Base-by-base conservation (phyloP, 1,140 invertebrate genomes). In the Goniozus legneri region DNA sequence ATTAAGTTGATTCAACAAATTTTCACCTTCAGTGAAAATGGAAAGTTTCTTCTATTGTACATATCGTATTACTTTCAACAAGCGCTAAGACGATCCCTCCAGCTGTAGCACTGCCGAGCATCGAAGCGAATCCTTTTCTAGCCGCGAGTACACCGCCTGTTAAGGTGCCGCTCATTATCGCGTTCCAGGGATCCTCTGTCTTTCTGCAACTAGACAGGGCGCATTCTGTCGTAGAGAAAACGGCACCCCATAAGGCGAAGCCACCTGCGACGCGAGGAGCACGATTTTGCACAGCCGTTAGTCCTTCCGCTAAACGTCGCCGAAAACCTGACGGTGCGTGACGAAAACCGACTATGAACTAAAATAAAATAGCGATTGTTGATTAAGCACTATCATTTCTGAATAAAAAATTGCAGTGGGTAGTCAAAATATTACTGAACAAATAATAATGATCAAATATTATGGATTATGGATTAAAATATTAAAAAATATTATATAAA, bases 191-290 rank as follows among this genome's bases (percentile, higher is more conserved):
- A 19, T 56, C 56, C 13, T 58, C 56, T 15, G 49, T 58, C 1
- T 22, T 21, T 1, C 55, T 38, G 7, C 36, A 58, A 4, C 41
- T 35, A 18, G 54, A 35, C 31, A 58, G 15, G n/a, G 45, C 38
- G 18, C 56, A 58, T 31, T 58, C 56, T 27, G 56, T 56, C 1
- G 56, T 53, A 1, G 56, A 58, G 44, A 56, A 58, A 1, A 58
- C 34, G 0, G 53, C 53, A 13, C 56, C 56, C 56, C 56, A 58
- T n/a, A 58, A n/a, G 7, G 56, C 49, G 35, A 58, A 58, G 36
- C 54, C 56, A 15, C 53, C 56, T 8, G 53, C 54, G 2, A 58
- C n/a, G 39, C 40, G 56, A 8, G 56, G 56, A 2, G 33, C 43
- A 2, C 45, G 46, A 2, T 33, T 56, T 22, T 53, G 56, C 4